Percentiles rank a stretch among this genome's conserved stretches.
Evolutionary conservation across 2,113 vertebrate genomes (phyloP).

Genomic region (Emydura subglobosa): DNA sequence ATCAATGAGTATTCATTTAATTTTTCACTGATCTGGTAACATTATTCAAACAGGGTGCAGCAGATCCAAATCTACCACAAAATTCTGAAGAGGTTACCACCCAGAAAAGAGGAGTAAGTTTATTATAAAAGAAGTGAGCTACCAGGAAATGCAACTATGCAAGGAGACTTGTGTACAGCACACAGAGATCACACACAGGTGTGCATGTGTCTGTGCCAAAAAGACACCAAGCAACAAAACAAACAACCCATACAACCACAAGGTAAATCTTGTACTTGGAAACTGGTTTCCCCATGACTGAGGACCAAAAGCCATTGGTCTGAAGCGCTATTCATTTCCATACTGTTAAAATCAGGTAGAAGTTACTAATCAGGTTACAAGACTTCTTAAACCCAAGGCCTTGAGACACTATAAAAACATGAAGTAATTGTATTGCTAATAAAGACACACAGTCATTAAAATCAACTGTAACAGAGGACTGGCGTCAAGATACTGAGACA

Average conservation of each 20-base stretch:
- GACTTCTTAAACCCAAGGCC: rapidly evolving
- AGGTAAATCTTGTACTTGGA: not conserved
- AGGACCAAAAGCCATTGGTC: not conserved
- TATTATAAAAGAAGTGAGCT: rapidly evolving
- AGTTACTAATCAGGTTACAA: not conserved
- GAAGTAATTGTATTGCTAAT: not conserved
- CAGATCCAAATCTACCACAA: rapidly evolving
- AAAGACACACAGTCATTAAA: not conserved
- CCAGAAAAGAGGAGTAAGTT: not conserved
- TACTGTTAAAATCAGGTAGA: rapidly evolving
- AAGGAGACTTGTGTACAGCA: not conserved
- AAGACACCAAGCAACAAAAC: not conserved
- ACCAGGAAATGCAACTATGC: not conserved
- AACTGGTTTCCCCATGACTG: rapidly evolving
- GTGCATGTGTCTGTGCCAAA: not conserved
- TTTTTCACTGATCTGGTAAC: not conserved
- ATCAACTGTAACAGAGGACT: rapidly evolving
- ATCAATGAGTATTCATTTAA: not conserved
- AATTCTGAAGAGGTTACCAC: not conserved
- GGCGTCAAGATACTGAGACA: rapidly evolving
- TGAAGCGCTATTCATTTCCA: not conserved
- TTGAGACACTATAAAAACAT: not conserved
- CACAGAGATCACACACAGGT: not conserved
- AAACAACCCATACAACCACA: not conserved
- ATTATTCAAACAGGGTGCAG: rapidly evolving